These are phyloP conservation scores for Edolisoma coerulescens DNA, from an alignment of 2,113 vertebrate species.

Conservation along the genomic window DNA sequence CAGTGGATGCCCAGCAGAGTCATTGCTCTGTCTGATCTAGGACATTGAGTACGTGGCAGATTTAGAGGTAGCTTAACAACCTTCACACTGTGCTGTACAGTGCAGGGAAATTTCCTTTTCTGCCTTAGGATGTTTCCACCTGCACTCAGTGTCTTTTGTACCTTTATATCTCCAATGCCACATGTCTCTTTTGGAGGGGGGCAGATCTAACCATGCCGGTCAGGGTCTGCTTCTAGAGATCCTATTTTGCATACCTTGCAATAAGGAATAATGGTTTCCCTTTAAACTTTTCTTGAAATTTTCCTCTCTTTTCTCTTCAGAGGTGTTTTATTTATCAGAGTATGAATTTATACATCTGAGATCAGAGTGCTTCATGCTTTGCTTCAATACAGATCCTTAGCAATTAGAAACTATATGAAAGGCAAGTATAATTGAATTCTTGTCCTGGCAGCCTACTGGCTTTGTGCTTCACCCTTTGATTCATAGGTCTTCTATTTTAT, in stretches of 20 bases:
- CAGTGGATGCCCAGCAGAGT: neutral
- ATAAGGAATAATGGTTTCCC: neutral
- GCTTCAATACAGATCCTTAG: neutral
- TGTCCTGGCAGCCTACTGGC: neutral
- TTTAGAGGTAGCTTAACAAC: neutral
- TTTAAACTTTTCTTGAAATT: neutral
- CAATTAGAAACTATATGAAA: neutral
- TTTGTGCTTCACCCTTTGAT: neutral
- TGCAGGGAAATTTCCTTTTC: neutral
- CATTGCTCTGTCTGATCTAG: neutral
- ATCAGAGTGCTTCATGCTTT: neutral
- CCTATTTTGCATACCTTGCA: neutral
- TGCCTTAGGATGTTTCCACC: neutral
- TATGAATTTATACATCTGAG: neutral
- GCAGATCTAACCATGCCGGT: neutral
- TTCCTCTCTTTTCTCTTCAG: neutral
- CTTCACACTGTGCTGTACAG: neutral
- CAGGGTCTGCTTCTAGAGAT: neutral
- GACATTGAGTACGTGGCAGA: neutral
- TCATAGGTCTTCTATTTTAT: neutral
- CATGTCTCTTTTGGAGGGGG: neutral
- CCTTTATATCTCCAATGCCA: accelerated
- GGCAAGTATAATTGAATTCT: constrained; percentile 26
- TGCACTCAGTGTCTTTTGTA: neutral
- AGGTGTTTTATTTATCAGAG: constrained; percentile 2